Conservation (phyloP, 2,888 invertebrate species). For the Liopterus haemorrhoidalis region DNA sequence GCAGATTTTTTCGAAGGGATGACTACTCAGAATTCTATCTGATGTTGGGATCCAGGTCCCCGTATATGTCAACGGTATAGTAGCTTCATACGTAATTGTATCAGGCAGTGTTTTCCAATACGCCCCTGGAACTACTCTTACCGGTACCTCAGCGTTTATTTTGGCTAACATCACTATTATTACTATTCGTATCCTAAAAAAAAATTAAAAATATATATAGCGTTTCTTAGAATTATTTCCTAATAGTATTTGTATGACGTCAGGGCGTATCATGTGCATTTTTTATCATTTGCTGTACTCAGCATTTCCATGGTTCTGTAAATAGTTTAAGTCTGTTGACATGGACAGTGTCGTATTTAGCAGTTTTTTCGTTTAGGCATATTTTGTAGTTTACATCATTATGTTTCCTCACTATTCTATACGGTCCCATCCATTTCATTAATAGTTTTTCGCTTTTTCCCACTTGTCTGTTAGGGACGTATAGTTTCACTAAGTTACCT, state of each 20-base stretch:
- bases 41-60: too few relatives aligned
- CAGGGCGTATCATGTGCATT: too few relatives aligned
- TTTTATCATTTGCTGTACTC: too few relatives aligned
- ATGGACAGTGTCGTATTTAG: constrained; percentile 26
- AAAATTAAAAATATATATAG: too few relatives aligned
- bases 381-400: constrained; percentile 26
- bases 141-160: too few relatives aligned
- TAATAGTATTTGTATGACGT: too few relatives aligned
- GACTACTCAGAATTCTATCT: too few relatives aligned
- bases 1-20: too few relatives aligned
- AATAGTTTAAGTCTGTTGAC: constrained; percentile 26
- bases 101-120: constrained; percentile 11
- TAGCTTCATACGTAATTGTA: constrained; percentile 12
- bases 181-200: too few relatives aligned
- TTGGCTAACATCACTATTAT: too few relatives aligned
- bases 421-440: constrained; percentile 29
- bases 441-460: constrained; percentile 30
- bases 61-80: constrained; percentile 8
- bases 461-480: constrained; percentile 29
- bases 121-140: too few relatives aligned
- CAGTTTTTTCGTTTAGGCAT: constrained; percentile 9
- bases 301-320: constrained; percentile 29
- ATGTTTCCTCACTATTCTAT: constrained; percentile 23
- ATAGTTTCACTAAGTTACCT: constrained; percentile 31
- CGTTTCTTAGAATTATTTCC: too few relatives aligned